Base-by-base conservation (phyloP, 2,113 vertebrate genomes). In the Mohoua ochrocephala region DNA sequence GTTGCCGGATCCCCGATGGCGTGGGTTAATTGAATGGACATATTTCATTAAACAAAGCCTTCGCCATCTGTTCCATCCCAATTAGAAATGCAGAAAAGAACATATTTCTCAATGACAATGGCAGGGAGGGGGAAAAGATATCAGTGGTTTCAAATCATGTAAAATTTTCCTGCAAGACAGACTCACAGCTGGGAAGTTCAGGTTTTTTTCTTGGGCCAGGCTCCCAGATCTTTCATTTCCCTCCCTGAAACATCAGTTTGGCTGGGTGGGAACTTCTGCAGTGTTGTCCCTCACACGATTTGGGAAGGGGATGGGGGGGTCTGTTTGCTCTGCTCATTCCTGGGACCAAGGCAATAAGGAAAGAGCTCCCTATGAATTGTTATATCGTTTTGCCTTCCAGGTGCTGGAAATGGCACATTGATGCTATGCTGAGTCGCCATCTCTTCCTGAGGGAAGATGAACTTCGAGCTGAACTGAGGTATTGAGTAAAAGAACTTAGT, bases 31-130 rank as follows among this genome's bases (percentile, higher is more conserved):
- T 94, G 96, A 97, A 98, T 82, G 96, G 97, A 98, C 96, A 96
- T 98, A 98, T 98, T 98, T 98, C 97, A 98, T 98, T 98, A 98
- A 97, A 97, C 96, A 98, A 97, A 91, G 89, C 89, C 91, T 92
- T 94, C 1, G 2, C 97, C 98, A 98, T 98, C 97, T 98, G 97
- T 96, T 97, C 69, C 3, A 1, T 93, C 89, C 96, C 94, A 93
- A 96, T 97, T 97, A 96, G 74, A 92, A 95, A 95, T 94, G 93
- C 91, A 93, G 84, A 70, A 91, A 96, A 87, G 83, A 96, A 95
- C 90, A 75, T 88, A 89, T 96, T 97, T 97, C 96, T 97, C 96
- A 97, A 91, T 97, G 97, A 95, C 76, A 82, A 10, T 70, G 74
- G 67, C 2, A 28, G 59, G 33, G 52, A 45, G 6, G 30, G 53